These are phyloP conservation scores for Agrilus cyanescens DNA, from an alignment of 2,888 invertebrate genomes.

Conservation along the genomic window DNA sequence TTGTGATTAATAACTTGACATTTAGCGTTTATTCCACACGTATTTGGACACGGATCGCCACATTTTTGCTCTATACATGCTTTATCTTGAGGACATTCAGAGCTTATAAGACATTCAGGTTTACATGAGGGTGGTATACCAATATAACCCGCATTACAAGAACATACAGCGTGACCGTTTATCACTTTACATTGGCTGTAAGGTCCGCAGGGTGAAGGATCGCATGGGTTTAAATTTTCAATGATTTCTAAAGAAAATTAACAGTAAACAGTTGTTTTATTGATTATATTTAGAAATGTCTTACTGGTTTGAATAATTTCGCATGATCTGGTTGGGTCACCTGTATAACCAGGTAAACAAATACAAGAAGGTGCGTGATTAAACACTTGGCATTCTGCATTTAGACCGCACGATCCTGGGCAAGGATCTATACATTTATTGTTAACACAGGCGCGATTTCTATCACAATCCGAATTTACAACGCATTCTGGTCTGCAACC, in stretches of 20 bases:
- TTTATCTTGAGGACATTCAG: conserved; percentile 52
- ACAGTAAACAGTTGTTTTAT: neutral
- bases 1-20: conserved; percentile 58
- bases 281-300: conserved; percentile 10
- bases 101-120: conserved; percentile 54
- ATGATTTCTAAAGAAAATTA: neutral
- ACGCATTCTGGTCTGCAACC: conserved; percentile 59
- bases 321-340: conserved; percentile 46
- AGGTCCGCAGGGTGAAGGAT: conserved; percentile 55
- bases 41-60: conserved; percentile 51
- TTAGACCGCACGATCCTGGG: conserved; percentile 45
- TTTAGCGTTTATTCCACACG: conserved; percentile 51
- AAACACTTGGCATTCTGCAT: conserved; percentile 46
- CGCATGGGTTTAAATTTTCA: conserved; percentile 38
- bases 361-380: conserved; percentile 56
- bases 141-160: conserved; percentile 47
- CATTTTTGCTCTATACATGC: conserved; percentile 53
- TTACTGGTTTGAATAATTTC: conserved; percentile 28
- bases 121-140: conserved; percentile 53
- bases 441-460: conserved; percentile 52
- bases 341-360: conserved; percentile 47
- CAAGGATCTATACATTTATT: conserved; percentile 52
- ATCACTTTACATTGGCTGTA: conserved; percentile 51
- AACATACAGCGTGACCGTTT: conserved; percentile 51
- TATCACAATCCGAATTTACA: conserved; percentile 51